Evolutionary conservation across 2,888 invertebrate species (phyloP), one percentile per base, ranked within the genome.

Genomic region (Augochlorella aurata): DNA sequence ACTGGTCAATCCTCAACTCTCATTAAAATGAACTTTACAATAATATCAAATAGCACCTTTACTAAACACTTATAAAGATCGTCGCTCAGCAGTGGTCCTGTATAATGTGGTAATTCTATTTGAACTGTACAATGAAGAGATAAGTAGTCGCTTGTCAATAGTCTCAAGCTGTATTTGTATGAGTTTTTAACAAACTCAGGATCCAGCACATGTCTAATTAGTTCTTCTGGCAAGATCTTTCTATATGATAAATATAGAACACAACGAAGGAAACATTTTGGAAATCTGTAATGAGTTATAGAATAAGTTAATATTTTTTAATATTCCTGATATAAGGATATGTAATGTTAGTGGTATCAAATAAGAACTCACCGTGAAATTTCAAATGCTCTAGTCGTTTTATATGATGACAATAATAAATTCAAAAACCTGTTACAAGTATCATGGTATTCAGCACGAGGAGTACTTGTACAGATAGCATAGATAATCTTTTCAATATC

Each of bases 401-500:
- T 21, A 61, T 73, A 74, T 18, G 38, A 69, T 8, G 8, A 0
- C 77, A 95, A 94, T 47, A 97, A 88, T 88, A 95, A 94, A 0
- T 94, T 81, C 0, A 94, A 87, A 38, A 95, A 92, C 16, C 91
- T 88, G 12, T 93, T 67, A 77, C 94, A 95, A 49, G 95, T 92
- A 16, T 91, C 88, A 21, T 93, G 77, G 71, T 94, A 94, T 16
- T 95, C 88, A 79, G 95, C 94, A 52, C 94, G 87, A 18, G 94
- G 95, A 91, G 96, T 95, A 85, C 96, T 96, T 90, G 95, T 94
- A 2, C 95, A 95, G 89, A 96, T 95, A 0, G 95, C 94, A 81
- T 96, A 94, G 4, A 95, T 93, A 12, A 97, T 93, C 87, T 97
- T 95, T 93, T 97, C 97, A 49, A 97, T 93, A 90, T 97, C 97